Evolutionary conservation across 2,113 vertebrate genomes (phyloP).

Genomic region (Nycticorax nycticorax): DNA sequence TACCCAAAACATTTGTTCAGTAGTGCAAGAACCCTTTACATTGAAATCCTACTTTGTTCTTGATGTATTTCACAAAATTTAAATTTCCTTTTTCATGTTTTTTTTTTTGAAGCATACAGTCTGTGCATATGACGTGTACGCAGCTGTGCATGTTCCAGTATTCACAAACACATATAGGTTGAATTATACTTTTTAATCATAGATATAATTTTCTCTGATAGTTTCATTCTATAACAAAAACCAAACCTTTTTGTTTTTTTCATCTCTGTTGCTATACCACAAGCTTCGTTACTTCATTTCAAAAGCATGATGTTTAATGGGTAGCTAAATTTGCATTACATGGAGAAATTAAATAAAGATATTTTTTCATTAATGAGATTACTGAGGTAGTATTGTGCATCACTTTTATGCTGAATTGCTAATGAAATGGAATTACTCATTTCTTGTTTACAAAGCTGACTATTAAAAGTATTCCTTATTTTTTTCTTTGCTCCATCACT

Average conservation of each 20-base stretch:
- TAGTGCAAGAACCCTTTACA: neutral
- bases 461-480: neutral
- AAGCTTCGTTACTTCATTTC: constrained; percentile 38
- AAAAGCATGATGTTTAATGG: constrained; percentile 50
- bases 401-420: constrained; percentile 65
- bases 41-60: neutral
- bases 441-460: neutral
- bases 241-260: neutral
- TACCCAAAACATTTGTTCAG: neutral
- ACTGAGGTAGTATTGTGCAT: constrained; percentile 27
- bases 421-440: constrained; percentile 52
- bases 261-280: constrained; percentile 39
- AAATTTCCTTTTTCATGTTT: neutral
- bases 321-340: constrained; percentile 69
- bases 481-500: neutral
- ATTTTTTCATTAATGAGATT: constrained; percentile 72
- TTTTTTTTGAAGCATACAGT: neutral
- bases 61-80: neutral
- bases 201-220: neutral
- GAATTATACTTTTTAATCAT: neutral
- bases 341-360: constrained; percentile 57
- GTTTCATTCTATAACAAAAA: neutral
- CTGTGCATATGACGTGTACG: neutral
- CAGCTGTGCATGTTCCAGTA: accelerated
- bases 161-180: neutral